Conservation (phyloP, 2,888 invertebrate species). For the Clanis bilineata region DNA sequence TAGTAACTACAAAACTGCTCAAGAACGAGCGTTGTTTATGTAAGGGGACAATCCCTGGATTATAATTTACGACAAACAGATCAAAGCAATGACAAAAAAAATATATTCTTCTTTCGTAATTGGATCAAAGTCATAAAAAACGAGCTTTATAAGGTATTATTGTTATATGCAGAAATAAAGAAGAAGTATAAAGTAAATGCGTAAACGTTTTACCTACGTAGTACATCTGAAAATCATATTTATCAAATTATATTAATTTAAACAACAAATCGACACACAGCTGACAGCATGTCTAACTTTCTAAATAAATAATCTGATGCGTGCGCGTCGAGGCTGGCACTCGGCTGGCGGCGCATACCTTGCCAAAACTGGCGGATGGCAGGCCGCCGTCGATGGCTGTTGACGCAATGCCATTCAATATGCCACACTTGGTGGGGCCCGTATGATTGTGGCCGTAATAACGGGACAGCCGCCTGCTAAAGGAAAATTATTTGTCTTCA, state of each 20-base stretch:
- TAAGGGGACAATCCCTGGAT: too few relatives aligned
- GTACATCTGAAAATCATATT: not conserved
- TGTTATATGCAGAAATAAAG: too few relatives aligned
- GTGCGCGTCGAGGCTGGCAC: slow-evolving; percentile 3
- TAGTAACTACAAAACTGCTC: too few relatives aligned
- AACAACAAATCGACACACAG: slow-evolving; percentile 6
- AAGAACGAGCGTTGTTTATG: too few relatives aligned
- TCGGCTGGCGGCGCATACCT: slow-evolving; percentile 46
- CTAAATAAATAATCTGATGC: slow-evolving; percentile 32
- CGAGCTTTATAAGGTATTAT: too few relatives aligned
- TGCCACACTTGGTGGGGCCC: slow-evolving; percentile 33
- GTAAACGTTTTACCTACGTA: too few relatives aligned
- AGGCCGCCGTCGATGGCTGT: slow-evolving; percentile 47
- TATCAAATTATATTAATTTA: not conserved
- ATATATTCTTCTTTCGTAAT: too few relatives aligned
- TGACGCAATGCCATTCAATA: slow-evolving; percentile 66
- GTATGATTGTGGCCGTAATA: slow-evolving; percentile 23
- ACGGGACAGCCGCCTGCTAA: slow-evolving; percentile 7
- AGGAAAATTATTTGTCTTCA: slow-evolving; percentile 15
- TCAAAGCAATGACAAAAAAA: too few relatives aligned
- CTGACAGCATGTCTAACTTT: slow-evolving; percentile 30
- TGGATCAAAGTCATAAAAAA: too few relatives aligned
- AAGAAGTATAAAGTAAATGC: too few relatives aligned
- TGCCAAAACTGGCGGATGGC: slow-evolving; percentile 51
- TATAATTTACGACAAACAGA: too few relatives aligned